Evolutionary conservation across 1,140 invertebrate genomes (phyloP), one percentile per base, ranked within the genome.

Genomic region (Dinoponera quadriceps): DNA sequence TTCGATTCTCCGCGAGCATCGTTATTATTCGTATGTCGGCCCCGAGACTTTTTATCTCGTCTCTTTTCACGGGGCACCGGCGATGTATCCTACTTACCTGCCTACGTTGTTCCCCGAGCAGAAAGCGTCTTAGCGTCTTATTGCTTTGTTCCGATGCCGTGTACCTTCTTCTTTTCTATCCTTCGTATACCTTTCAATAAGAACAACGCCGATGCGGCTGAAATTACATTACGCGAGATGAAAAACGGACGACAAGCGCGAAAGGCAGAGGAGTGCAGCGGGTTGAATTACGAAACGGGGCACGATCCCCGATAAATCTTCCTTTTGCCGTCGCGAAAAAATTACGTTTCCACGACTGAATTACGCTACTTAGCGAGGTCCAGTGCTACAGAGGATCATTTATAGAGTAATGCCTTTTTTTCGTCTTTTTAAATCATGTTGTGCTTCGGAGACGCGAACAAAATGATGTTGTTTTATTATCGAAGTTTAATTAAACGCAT

Each of bases 21-120:
- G 62, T 78, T 78, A 78, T 78, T 69, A 78, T 78, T 78, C 51
- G 75, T 33, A 38, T 69, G 75, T 78, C 75, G 33, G 63, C 20
- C 27, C 29, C 27, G 49, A 20, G 48, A 78, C 49, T 78, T 78
- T 55, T 68, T 78, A 55, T 13, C 22, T 78, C 33, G n/a, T n/a
- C 29, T 14, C 11, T 55, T 27, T 44, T 55, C 63, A 29, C 74
- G 22, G 33, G 49, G 20, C 22, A 44, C 38, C 75, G n/a, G 51
- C 51, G 57, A 78, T 78, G 75, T 69, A 69, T 78, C 63, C 63
- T 78, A 69, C 49, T 78, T 78, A 69, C 13, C 33, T 51, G 14
- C 38, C 51, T 29, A 18, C 18, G 63, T 38, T 68, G 20, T 44
- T 69, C 49, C 63, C 55, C 29, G 63, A 57, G 33, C 29, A 20